Base-by-base conservation (phyloP, 2,797 vertebrate genomes). In the Leuciscus waleckii region DNA sequence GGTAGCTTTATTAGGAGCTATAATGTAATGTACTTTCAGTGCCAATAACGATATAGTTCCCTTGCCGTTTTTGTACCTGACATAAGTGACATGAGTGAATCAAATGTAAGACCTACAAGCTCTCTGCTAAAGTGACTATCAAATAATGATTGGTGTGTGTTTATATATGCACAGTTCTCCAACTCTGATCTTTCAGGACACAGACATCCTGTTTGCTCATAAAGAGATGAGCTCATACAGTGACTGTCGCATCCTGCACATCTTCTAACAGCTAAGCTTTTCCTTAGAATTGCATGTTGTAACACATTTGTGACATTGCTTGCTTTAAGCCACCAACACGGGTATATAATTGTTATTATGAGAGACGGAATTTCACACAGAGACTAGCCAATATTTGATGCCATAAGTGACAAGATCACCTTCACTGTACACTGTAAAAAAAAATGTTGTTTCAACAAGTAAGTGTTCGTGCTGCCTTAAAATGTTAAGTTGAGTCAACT, bases 91-190 rank as follows among this genome's bases (percentile, higher is more conserved):
- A 37, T 19, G 16, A 78, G 54, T 17, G n/a, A 78, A 78, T 78
- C 37, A 49, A 49, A 16, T 32, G 46, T 7, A 65, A 54, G 74
- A 76, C 32, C 37, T 23, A 56, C 74, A 78, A 61, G 35, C 75
- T 19, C 35, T 78, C 35, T 61, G 17, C 54, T 41, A 43, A 78
- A 78, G 75, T 78, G 23, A 41, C 32, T 23, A 51, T 58, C 11
- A 39, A 56, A 76, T n/a, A 76, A 76, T 58, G 74, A n/a, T 39
- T 14, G 74, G 54, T 37, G 32, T 76, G 51, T 76, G 61, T 65
- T 65, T 65, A 61, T 29, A 14, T 29, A 63, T 21, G 14, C 61
- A 32, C 2, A 63, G 61, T 65, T 32, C 61, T 65, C 61, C 61
- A 17, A 32, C 26, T 65, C 14, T 32, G 21, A 56, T 58, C 51